phyloP scores from a whole-genome alignment of 1,140 invertebrate genomes.

The Anastrepha obliqua region DNA sequence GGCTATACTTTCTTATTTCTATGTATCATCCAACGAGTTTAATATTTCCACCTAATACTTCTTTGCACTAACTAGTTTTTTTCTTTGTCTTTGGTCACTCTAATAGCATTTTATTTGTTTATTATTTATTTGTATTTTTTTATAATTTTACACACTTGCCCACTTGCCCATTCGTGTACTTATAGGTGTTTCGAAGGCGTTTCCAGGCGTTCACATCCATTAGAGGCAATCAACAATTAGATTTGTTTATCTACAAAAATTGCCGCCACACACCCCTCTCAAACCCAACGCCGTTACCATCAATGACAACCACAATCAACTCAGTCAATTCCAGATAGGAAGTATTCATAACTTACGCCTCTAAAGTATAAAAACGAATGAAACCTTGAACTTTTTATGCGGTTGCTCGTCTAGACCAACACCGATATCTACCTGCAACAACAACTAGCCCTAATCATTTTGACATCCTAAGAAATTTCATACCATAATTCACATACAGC shows the following conservation, averaged over 20 bases:
- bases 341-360: too few relatives aligned
- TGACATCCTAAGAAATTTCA: not conserved
- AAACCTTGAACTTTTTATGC: not conserved
- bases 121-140: not conserved
- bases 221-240: conserved; percentile 43
- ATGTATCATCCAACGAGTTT: too few relatives aligned
- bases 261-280: not conserved
- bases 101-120: not conserved
- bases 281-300: not conserved
- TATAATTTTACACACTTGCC: not conserved
- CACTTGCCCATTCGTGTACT: not conserved
- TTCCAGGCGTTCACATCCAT: conserved; percentile 39
- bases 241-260: not conserved
- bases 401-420: conserved; percentile 1
- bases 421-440: not conserved
- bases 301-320: not conserved
- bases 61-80: not conserved
- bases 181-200: conserved; percentile 35
- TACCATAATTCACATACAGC: not conserved
- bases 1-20: too few relatives aligned
- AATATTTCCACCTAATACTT: too few relatives aligned
- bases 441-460: not conserved
- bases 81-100: not conserved
- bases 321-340: not conserved
- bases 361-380: not conserved